A percentile compares a stretch with the other conserved stretches of the same genome.
Evolutionary conservation across 2,888 invertebrate genomes (phyloP).

Genomic region (Rotaria socialis): DNA sequence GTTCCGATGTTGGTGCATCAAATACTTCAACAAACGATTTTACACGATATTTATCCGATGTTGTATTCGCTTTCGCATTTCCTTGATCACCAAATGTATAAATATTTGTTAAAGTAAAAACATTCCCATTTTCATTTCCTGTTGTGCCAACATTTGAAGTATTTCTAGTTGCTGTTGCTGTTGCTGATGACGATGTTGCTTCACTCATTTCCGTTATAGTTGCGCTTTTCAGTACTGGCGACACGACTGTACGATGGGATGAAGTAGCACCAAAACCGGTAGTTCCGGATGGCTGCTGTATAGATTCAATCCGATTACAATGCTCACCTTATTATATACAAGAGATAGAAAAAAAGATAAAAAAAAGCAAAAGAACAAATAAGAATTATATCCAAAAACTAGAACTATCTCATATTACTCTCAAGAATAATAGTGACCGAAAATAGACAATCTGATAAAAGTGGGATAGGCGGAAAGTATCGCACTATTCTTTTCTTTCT

Average conservation of each 20-base stretch:
- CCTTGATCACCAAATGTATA: constrained; percentile 20
- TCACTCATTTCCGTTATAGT: background rate
- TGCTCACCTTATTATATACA: background rate
- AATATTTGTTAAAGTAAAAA: constrained; percentile 12
- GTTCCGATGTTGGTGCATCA: background rate
- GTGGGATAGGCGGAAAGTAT: background rate
- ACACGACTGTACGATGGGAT: background rate
- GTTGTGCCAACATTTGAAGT: background rate
- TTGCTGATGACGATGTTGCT: background rate
- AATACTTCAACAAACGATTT: constrained; percentile 32
- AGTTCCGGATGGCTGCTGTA: background rate
- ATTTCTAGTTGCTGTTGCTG: background rate
- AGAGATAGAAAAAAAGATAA: background rate
- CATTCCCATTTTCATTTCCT: background rate
- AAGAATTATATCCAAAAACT: background rate
- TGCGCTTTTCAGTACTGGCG: background rate
- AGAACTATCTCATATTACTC: background rate
- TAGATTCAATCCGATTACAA: background rate
- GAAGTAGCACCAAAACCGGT: background rate
- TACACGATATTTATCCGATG: background rate
- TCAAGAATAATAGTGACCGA: background rate
- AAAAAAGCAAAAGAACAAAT: background rate
- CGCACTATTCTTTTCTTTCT: background rate
- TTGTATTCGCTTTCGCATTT: background rate
- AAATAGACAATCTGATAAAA: background rate